These are phyloP conservation scores for Lamellibrachia satsuma DNA, from an alignment of 2,888 invertebrate genomes.

Conservation along the genomic window DNA sequence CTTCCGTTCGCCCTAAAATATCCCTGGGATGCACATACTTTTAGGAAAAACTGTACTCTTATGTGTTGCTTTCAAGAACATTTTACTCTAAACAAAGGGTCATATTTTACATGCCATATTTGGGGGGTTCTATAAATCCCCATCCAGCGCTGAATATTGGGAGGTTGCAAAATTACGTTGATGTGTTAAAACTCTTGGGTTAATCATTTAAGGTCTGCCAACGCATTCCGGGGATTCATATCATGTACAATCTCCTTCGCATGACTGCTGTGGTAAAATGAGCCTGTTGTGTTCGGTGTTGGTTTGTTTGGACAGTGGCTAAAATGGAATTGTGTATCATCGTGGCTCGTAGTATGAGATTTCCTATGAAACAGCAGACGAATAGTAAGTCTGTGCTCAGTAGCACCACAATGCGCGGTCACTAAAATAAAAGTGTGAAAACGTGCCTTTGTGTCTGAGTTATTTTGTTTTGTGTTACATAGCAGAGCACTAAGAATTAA, in stretches of 20 bases:
- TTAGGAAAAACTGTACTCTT: not conserved
- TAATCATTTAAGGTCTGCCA: not conserved
- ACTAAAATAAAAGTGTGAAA: slow-evolving; percentile 11
- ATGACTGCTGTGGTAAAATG: not conserved
- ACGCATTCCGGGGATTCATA: not conserved
- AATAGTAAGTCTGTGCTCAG: not conserved
- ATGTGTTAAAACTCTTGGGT: not conserved
- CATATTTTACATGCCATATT: not conserved
- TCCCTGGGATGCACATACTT: not conserved
- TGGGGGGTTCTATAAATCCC: not conserved
- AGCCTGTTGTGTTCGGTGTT: slow-evolving; percentile 1
- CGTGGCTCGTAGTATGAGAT: slow-evolving; percentile 5
- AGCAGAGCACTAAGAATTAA: not conserved
- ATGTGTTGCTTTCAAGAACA: not conserved
- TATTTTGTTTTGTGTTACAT: not conserved
- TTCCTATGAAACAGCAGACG: slow-evolving; percentile 17
- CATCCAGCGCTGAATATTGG: not conserved
- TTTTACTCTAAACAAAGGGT: not conserved
- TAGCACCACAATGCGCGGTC: not conserved
- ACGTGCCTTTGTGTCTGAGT: not conserved
- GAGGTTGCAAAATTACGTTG: not conserved
- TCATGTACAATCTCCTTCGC: not conserved
- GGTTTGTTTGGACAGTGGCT: not conserved
- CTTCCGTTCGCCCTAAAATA: not conserved
- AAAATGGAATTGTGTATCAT: not conserved